phyloP scores from a whole-genome alignment of 2,113 vertebrate species.

The Atrichornis clamosus region DNA sequence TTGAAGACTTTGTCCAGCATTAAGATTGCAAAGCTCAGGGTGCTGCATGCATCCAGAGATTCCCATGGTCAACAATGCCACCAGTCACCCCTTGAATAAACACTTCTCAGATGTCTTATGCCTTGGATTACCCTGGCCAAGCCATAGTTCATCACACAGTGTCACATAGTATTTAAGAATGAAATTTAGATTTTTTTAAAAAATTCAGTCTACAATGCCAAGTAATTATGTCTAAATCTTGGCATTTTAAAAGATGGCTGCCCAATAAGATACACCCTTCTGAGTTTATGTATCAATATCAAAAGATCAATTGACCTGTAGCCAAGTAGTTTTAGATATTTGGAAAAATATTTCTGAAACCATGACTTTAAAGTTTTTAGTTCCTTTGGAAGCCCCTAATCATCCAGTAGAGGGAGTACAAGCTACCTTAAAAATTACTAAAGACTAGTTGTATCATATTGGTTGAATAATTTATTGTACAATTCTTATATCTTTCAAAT shows the following conservation, averaged over 20 bases:
- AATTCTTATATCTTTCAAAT: conserved; percentile 49
- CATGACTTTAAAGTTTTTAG: neutral
- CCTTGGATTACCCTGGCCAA: neutral
- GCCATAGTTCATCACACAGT: neutral
- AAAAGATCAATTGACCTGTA: neutral
- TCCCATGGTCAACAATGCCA: neutral
- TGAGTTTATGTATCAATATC: neutral
- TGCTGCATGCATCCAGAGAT: neutral
- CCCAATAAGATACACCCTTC: neutral
- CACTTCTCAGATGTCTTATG: neutral
- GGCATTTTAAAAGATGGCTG: neutral
- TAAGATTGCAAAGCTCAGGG: neutral
- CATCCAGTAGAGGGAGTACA: conserved; percentile 57
- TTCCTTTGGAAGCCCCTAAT: neutral
- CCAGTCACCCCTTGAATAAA: neutral
- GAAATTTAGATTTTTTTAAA: neutral
- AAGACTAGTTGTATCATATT: neutral
- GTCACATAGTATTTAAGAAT: neutral
- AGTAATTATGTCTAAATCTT: neutral
- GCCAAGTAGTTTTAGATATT: neutral
- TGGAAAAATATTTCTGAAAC: neutral
- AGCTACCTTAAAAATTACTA: conserved; percentile 6
- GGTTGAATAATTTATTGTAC: conserved; percentile 50
- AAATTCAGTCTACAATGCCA: neutral
- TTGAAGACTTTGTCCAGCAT: neutral